Base-by-base conservation (phyloP, 2,113 vertebrate species). In the Cottus gobio region DNA sequence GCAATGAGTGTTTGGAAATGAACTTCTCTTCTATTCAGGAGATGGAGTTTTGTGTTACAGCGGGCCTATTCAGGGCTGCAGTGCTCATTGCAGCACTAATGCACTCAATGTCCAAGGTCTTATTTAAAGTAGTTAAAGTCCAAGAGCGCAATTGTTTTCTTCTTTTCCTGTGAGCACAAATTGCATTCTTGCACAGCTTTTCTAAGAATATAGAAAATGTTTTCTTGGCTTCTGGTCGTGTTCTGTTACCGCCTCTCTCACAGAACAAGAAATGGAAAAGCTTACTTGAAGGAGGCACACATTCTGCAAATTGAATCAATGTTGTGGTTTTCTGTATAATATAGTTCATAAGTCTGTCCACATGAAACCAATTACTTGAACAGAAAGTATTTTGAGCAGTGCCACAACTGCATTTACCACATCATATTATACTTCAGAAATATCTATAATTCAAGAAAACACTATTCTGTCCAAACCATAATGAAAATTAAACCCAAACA, bases 1-100 rank as follows among this genome's bases (percentile, higher is more conserved):
- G 62, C 15, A 48, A 34, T 5, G 42, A 22, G 26, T 7, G 26
- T 20, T 28, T 39, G 37, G 8, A 50, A 76, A 39, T 57, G 1
- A 75, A 71, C 62, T 67, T n/a, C 24, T 73, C 57, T 71, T n/a
- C 24, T 71, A 34, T 62, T 68, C 65, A 37, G 65, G 28, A 65
- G 34, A 42, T 48, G 44, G 5, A 75, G 22, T 76, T 79, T 62
- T 58, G 36, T 77, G 60, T 71, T 71, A 39, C 26, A 75, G 16
- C 42, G 13, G 30, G 65, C 48, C 58, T 42, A 54, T 68, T 84
- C 42, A 42, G 56, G 34, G 24, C 44, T 52, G 39, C 26, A 42
- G 44, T 36, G 31, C 34, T 52, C 60, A 34, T 26, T 71, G 54
- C 26, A 62, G 37, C n/a, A 5, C 28, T 66, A 8, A 44, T 75